Evolutionary conservation across 2,797 vertebrate species (phyloP).

Genomic region (Poecilia gillii): DNA sequence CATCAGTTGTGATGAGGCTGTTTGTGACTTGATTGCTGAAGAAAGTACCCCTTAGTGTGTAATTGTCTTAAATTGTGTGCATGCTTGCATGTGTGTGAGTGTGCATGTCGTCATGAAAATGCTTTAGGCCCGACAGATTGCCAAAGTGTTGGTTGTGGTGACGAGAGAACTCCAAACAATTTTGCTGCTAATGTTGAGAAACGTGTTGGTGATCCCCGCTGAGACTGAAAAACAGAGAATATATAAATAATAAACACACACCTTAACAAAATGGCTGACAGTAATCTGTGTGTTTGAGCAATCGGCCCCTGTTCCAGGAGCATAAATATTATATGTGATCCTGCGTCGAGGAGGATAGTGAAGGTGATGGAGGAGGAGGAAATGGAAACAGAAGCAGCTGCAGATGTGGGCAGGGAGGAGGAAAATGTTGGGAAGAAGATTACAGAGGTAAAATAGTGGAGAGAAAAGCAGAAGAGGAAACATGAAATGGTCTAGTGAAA

Average conservation of each 20-base stretch:
- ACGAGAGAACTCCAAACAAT: conserved; percentile 79
- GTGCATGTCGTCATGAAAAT: conserved; percentile 42
- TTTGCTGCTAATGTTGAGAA: conserved; percentile 81
- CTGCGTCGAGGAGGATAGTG: conserved; percentile 46
- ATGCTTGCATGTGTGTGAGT: neutral
- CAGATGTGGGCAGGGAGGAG: neutral
- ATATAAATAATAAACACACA: conserved; percentile 75
- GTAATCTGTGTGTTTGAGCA: conserved; percentile 78
- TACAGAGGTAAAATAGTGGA: neutral
- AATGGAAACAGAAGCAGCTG: neutral
- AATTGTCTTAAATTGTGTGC: neutral
- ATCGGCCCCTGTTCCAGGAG: conserved; percentile 69
- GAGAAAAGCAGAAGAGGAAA: neutral
- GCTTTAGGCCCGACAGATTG: conserved; percentile 77
- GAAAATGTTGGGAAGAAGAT: neutral
- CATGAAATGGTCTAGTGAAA: neutral
- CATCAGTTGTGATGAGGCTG: neutral
- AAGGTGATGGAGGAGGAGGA: conserved; percentile 32
- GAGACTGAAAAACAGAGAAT: conserved; percentile 58
- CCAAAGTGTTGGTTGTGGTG: conserved; percentile 70
- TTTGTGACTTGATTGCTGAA: neutral
- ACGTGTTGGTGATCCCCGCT: conserved; percentile 75
- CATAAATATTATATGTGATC: conserved; percentile 80
- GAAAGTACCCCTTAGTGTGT: conserved; percentile 9
- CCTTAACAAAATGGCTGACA: conserved; percentile 74